Base-by-base conservation (phyloP, 1,140 invertebrate genomes). In the Magallana gigas region DNA sequence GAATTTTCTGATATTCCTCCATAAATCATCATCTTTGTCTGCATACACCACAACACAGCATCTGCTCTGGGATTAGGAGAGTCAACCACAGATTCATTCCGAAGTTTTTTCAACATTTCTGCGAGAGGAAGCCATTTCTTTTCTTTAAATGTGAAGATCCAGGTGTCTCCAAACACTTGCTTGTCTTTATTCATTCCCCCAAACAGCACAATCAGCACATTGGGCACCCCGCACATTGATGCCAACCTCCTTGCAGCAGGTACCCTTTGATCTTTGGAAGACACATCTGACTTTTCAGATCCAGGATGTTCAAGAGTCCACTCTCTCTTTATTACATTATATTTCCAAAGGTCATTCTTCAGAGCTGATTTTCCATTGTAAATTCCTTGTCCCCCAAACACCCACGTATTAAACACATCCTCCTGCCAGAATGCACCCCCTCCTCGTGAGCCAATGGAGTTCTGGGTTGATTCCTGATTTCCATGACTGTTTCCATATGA, bases 331-430 rank as follows among this genome's bases (percentile, higher is more conserved):
- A 6, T 9, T 6, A 48, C 64, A n/a, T 88, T 18, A 81, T 88
- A 89, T 16, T 18, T 57, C 92, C 92, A 92, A 11, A 92, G 48
- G 60, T 92, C 91, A 87, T 92, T 92, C n/a, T 90, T 85, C 11
- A 92, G 16, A 14, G 48, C n/a, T 16, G 87, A 71, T 9, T 82
- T 23, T 4, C 87, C 89, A 58, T 68, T 59, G n/a, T 29, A 57
- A 0, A 58, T 68, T 23, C 58, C 88, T 16, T 84, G 29, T 11
- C 92, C 92, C 29, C 91, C 91, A 90, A 93, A 93, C 84, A 91
- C 84, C 88, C 88, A 93, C 9, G 89, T 86, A 57, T 36, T 84
- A n/a, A 59, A 59, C 12, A 62, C 56, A 8, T 16, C 48, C 16
- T 87, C 85, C 16, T 85, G 57, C 83, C 85, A 87, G 5, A 60